Evolutionary conservation across 2,113 vertebrate species (phyloP).

Genomic region (Bos javanicus): DNA sequence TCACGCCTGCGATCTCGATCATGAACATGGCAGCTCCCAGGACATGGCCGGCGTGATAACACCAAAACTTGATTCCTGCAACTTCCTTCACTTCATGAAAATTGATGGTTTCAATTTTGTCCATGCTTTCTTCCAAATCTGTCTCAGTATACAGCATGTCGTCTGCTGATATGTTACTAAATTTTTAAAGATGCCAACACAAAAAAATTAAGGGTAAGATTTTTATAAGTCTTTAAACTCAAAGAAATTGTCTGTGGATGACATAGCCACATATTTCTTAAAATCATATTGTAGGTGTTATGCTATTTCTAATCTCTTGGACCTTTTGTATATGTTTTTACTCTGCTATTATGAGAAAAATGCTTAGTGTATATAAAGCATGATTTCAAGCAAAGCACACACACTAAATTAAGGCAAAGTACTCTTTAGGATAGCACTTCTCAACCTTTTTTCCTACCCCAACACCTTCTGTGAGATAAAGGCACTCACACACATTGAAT

Average conservation of each 20-base stretch:
- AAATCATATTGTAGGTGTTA: background rate
- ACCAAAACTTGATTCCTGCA: constrained; percentile 99
- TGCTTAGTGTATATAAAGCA: background rate
- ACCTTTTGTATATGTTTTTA: background rate
- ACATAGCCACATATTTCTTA: background rate
- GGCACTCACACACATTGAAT: background rate
- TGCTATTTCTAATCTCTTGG: background rate
- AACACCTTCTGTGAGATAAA: background rate
- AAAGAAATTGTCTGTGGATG: background rate
- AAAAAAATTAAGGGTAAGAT: background rate
- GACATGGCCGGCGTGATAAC: constrained; percentile 96
- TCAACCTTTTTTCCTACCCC: background rate
- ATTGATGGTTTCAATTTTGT: constrained; percentile 99
- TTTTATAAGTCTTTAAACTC: background rate
- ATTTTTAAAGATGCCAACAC: background rate
- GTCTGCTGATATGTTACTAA: constrained; percentile 97
- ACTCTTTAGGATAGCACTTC: background rate
- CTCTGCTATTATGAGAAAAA: background rate
- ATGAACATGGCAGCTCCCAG: constrained; percentile 99
- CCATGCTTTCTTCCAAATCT: constrained; percentile 98
- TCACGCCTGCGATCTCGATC: constrained; percentile 99
- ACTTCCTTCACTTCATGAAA: constrained; percentile 99
- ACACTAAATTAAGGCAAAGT: background rate
- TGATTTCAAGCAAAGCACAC: background rate
- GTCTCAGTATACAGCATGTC: constrained; percentile 99